Evolutionary conservation across 2,888 invertebrate species (phyloP).

Genomic region (Hirtodrosophila histrioides): DNA sequence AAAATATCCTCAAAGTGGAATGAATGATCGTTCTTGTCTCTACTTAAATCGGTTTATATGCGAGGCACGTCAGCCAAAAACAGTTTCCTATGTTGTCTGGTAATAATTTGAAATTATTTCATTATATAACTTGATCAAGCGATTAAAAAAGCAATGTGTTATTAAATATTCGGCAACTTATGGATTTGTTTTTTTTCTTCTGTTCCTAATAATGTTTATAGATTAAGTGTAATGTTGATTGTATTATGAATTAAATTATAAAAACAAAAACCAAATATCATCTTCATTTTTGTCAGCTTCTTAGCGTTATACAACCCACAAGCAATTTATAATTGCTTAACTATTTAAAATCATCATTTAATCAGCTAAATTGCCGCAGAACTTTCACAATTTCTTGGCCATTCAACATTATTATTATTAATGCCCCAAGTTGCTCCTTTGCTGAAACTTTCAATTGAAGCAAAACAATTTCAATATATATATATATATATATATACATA

Average conservation of each 20-base stretch:
- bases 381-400: not conserved
- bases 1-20: not conserved
- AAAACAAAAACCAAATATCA: too few species aligned
- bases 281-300: too few species aligned
- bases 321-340: too few species aligned
- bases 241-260: too few species aligned
- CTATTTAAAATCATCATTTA: not conserved
- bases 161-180: too few species aligned
- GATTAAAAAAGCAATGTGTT: too few species aligned
- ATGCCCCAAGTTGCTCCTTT: constrained; percentile 1
- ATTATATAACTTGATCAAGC: too few species aligned
- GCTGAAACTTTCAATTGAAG: constrained; percentile 3
- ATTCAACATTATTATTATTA: not conserved
- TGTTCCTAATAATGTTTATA: too few species aligned
- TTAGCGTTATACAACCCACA: too few species aligned
- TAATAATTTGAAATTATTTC: not conserved
- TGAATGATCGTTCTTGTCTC: constrained; percentile 20
- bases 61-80: constrained; percentile 14
- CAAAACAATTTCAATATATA: constrained; percentile 12
- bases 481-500: not conserved
- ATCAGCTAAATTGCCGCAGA: not conserved
- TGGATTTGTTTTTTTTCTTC: too few species aligned
- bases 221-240: too few species aligned
- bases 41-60: constrained; percentile 16
- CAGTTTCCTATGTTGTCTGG: constrained; percentile 30